Evolutionary conservation across 2,113 vertebrate species (phyloP).

Genomic region (Fregata magnificens): DNA sequence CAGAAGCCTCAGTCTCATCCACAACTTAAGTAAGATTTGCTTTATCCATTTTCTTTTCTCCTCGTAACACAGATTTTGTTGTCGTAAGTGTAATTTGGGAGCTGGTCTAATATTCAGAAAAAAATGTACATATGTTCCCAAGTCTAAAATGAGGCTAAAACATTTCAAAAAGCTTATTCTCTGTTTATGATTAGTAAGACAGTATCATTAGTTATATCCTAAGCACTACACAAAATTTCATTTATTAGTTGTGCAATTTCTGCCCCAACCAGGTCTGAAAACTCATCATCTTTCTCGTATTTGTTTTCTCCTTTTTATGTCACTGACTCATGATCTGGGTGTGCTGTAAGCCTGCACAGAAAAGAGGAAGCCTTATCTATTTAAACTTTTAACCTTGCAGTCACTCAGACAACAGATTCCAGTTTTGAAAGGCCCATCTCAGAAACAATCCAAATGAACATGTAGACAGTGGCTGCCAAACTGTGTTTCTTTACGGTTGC

Average conservation of each 20-base stretch:
- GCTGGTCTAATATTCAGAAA: background rate
- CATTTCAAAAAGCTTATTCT: background rate
- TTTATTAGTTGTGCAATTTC: background rate
- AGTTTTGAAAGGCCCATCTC: background rate
- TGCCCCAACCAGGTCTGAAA: background rate
- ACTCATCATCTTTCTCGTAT: background rate
- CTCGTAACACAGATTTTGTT: background rate
- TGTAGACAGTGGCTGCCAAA: background rate
- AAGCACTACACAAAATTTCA: background rate
- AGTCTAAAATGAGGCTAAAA: background rate
- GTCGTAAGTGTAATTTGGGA: background rate
- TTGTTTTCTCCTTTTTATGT: constrained; percentile 2
- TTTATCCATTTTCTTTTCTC: background rate
- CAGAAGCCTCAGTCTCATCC: constrained; percentile 90
- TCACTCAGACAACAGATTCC: background rate
- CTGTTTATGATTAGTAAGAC: background rate
- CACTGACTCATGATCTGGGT: constrained; percentile 50
- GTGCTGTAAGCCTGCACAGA: background rate
- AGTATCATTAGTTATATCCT: background rate
- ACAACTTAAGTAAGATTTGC: constrained; percentile 91
- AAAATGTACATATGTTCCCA: rapidly evolving
- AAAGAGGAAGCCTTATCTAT: constrained; percentile 33
- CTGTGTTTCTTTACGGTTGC: background rate
- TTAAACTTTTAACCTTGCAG: constrained; percentile 54
- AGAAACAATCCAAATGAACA: background rate